These are phyloP conservation scores for Polypedilum pembai DNA, from an alignment of 1,140 invertebrate genomes.

Conservation along the genomic window DNA sequence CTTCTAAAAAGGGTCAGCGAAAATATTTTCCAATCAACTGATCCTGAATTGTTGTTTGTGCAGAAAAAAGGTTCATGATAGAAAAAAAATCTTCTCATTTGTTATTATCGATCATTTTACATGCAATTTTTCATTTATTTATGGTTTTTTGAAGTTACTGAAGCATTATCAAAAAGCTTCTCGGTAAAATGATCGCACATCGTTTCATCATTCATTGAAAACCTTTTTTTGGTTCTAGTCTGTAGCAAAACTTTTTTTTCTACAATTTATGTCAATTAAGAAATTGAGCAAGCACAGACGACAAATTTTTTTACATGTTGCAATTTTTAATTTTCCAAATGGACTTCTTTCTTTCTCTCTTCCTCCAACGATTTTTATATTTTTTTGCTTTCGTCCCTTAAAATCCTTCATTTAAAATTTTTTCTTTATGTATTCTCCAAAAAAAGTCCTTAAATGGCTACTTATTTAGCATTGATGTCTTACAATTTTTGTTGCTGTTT, in stretches of 20 bases:
- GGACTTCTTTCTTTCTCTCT: background rate
- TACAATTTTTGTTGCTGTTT: too few relatives aligned
- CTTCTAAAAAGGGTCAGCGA: slow-evolving; percentile 1
- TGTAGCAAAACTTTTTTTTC: background rate
- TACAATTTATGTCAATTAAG: slow-evolving; percentile 13
- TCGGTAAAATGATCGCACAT: background rate
- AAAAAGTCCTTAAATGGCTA: too few relatives aligned
- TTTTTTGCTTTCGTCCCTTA: slow-evolving; percentile 24
- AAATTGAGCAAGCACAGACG: slow-evolving; percentile 16
- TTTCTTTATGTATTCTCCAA: background rate
- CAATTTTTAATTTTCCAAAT: slow-evolving; percentile 22
- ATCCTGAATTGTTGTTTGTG: slow-evolving; percentile 15
- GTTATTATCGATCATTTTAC: background rate
- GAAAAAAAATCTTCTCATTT: background rate
- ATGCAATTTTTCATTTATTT: background rate
- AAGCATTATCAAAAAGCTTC: slow-evolving; percentile 15
- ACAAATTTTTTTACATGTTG: background rate
- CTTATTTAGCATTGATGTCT: too few relatives aligned
- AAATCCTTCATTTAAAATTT: slow-evolving; percentile 24
- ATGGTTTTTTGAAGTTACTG: background rate
- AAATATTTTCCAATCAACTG: slow-evolving; percentile 20
- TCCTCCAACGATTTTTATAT: background rate
- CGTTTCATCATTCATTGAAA: background rate
- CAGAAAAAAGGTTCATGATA: slow-evolving; percentile 17
- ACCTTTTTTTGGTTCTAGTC: background rate